Conservation (phyloP, 2,888 invertebrate species). For the Drosophila paramelanica region DNA sequence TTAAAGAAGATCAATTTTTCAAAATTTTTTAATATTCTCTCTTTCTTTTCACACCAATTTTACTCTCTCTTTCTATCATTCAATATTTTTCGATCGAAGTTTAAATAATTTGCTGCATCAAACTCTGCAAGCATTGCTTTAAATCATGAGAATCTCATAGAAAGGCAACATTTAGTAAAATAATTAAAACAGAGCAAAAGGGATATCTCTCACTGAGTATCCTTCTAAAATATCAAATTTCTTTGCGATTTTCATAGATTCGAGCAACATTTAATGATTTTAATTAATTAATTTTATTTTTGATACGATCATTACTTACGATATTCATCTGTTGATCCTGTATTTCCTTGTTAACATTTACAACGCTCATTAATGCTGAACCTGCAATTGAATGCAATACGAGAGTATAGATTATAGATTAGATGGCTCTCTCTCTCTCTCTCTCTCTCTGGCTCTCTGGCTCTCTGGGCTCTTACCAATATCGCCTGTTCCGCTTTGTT, state of each 20-base stretch:
- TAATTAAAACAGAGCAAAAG: background rate
- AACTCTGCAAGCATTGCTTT: background rate
- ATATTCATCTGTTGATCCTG: constrained; percentile 98
- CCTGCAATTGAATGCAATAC: constrained; percentile 86
- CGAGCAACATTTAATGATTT: background rate
- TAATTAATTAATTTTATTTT: background rate
- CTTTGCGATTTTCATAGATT: background rate
- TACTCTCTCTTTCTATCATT: too few relatives aligned
- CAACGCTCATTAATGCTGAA: constrained; percentile 95
- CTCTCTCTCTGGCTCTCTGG: constrained; percentile 3
- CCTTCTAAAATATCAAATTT: background rate
- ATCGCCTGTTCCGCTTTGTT: constrained; percentile 95
- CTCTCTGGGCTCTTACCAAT: constrained; percentile 88
- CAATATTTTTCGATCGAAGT: too few relatives aligned
- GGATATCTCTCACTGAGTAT: too few relatives aligned
- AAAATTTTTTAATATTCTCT: too few relatives aligned
- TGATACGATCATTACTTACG: constrained; percentile 88
- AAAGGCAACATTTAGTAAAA: background rate
- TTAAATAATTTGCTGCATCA: too few relatives aligned
- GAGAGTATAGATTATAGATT: constrained; percentile 1
- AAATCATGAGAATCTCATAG: constrained; percentile 69
- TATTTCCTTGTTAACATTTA: constrained; percentile 96
- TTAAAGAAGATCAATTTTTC: background rate
- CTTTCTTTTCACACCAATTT: too few relatives aligned
- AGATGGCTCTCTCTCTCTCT: constrained; percentile 3